phyloP scores from a whole-genome alignment of 2,797 vertebrate species.

The Semaprochilodus insignis region DNA sequence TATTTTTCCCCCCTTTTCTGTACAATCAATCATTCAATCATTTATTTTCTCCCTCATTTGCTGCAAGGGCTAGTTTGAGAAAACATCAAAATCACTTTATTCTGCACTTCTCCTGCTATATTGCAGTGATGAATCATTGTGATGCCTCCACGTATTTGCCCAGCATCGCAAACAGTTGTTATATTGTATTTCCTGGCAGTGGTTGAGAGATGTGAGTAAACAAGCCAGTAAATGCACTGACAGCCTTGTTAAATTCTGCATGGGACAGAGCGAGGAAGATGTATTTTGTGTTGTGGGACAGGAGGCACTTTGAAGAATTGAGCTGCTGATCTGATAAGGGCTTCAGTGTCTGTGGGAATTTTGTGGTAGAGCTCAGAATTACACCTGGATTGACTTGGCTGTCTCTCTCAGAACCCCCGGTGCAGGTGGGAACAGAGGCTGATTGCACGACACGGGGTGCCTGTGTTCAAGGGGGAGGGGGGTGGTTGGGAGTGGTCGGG shows the following conservation, averaged over 20 bases:
- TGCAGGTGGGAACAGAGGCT: conserved; percentile 27
- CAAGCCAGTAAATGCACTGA: conserved; percentile 54
- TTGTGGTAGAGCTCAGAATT: conserved; percentile 44
- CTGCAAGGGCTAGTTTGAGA: conserved; percentile 47
- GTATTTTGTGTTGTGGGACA: conserved; percentile 47
- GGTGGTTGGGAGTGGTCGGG: neutral
- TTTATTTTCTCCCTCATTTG: conserved; percentile 45
- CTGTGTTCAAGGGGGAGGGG: conserved; percentile 28
- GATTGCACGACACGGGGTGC: conserved; percentile 32
- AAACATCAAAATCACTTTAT: conserved; percentile 63
- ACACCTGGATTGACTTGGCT: conserved; percentile 56
- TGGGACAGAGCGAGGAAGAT: conserved; percentile 28
- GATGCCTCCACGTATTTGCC: conserved; percentile 51
- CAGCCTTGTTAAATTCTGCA: conserved; percentile 54
- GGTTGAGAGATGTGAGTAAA: conserved; percentile 51
- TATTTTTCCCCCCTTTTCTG: conserved; percentile 36
- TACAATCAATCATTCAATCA: conserved; percentile 59
- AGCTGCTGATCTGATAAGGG: conserved; percentile 62
- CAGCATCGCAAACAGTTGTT: conserved; percentile 47
- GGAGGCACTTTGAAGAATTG: conserved; percentile 57
- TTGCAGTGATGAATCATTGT: conserved; percentile 60
- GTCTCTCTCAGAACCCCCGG: conserved; percentile 16
- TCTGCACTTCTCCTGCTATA: conserved; percentile 36
- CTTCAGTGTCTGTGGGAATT: conserved; percentile 48
- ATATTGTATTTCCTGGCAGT: conserved; percentile 42